These are phyloP conservation scores for Liopterus haemorrhoidalis DNA, from an alignment of 2,888 invertebrate species.

Conservation along the genomic window DNA sequence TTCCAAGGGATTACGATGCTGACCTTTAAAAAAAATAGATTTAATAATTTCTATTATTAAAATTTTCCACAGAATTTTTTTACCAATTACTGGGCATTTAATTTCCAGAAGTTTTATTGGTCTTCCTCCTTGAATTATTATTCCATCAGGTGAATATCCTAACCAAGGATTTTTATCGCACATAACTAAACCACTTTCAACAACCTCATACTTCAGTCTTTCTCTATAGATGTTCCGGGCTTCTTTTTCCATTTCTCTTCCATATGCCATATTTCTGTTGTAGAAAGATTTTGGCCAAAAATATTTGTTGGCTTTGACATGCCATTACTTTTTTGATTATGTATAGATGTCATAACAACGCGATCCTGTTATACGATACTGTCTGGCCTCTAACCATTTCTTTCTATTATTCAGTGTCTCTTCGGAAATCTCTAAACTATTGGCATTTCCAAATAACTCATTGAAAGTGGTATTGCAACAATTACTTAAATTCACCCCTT, in stretches of 20 bases:
- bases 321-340: slow-evolving; percentile 27
- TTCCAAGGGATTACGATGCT: neutral
- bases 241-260: slow-evolving; percentile 25
- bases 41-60: neutral
- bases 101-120: slow-evolving; percentile 31
- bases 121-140: slow-evolving; percentile 28
- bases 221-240: slow-evolving; percentile 24
- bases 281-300: slow-evolving; percentile 26
- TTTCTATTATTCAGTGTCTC: too few relatives aligned
- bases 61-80: slow-evolving; percentile 13
- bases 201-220: slow-evolving; percentile 16
- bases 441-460: too few relatives aligned
- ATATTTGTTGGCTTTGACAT: slow-evolving; percentile 11
- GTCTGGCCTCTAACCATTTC: too few relatives aligned
- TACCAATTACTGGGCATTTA: slow-evolving; percentile 32
- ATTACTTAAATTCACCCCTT: too few relatives aligned
- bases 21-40: neutral
- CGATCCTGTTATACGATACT: slow-evolving; percentile 29
- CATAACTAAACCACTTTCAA: slow-evolving; percentile 29
- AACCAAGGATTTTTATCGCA: slow-evolving; percentile 30
- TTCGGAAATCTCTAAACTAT: too few relatives aligned
- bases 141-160: slow-evolving; percentile 32
- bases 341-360: slow-evolving; percentile 30
- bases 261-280: slow-evolving; percentile 27
- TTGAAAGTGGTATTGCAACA: too few relatives aligned